Evolutionary conservation across 2,888 invertebrate genomes (phyloP), one percentile per base, ranked within the genome.

Genomic region (Thera britannica): DNA sequence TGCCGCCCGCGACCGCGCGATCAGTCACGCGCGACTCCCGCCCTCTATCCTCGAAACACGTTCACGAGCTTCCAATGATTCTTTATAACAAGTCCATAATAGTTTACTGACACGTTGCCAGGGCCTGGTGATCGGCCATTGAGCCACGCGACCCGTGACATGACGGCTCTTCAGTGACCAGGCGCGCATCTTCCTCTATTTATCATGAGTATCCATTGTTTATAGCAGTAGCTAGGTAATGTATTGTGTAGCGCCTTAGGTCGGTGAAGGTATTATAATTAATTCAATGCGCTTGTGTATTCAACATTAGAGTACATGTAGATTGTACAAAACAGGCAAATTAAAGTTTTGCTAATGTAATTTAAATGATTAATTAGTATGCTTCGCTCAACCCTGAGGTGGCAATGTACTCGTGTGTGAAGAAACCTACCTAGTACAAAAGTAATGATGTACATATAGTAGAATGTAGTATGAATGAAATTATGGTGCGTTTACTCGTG

Each of bases 1-100:
- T 93, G 87, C 87, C 41, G 56, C 86, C 85, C 92, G 92, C 91
- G 92, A 89, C 84, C 88, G 89, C 90, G 92, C 90, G 88, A 81
- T 82, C 84, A 83, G 82, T 83, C 88, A 88, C 92, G 90, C 92
- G 92, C 90, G 84, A 87, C 86, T 86, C 85, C 82, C 86, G 87
- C 87, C 89, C 82, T 79, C 79, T 81, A 81, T 80, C 79, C 77
- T 77, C 82, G 82, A 80, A 88, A 85, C 89, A 86, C 86, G 83
- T 84, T 81, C 84, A 87, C 85, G 84, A 90, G 89, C 89, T 90
- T 88, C 87, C 90, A 87, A 90, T 91, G 84, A 88, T 88, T 87
- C 82, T 81, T 77, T 80, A 79, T 83, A 2, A 56, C n/a, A 85
- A 84, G 82, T 74, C 78, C 75, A 73, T 80, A 69, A 78, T 75